Conservation (phyloP, 1,140 invertebrate genomes). For the Calliopsis andreniformis region DNA sequence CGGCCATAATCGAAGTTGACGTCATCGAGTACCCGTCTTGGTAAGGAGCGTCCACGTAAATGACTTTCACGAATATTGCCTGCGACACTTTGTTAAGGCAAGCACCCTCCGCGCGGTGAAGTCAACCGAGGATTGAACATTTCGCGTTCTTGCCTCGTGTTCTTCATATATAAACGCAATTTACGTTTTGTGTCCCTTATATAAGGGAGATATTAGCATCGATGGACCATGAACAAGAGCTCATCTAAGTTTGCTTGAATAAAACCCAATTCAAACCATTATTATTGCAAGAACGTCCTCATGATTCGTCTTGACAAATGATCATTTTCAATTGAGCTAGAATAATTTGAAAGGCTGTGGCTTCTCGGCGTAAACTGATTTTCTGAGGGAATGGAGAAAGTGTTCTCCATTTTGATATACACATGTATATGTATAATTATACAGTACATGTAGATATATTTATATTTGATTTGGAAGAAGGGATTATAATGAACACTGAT, state of each 20-base stretch:
- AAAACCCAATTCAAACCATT: slow-evolving; percentile 10
- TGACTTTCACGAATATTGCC: slow-evolving; percentile 56
- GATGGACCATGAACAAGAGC: slow-evolving; percentile 42
- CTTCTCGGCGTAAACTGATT: not conserved
- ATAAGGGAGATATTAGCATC: not conserved
- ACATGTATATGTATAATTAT: too few relatives aligned
- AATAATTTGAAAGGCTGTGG: slow-evolving; percentile 27
- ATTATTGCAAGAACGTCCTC: slow-evolving; percentile 1
- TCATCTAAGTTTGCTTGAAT: slow-evolving; percentile 19
- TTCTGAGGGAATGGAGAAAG: slow-evolving; percentile 4
- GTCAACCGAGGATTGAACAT: slow-evolving; percentile 10
- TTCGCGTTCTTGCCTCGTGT: slow-evolving; percentile 7
- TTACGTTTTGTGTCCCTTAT: not conserved
- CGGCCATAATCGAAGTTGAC: slow-evolving; percentile 61
- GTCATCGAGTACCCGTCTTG: slow-evolving; percentile 40
- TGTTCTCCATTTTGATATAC: not conserved
- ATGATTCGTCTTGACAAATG: slow-evolving; percentile 7
- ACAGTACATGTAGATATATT: too few relatives aligned
- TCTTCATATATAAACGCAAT: slow-evolving; percentile 27
- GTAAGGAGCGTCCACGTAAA: slow-evolving; percentile 49
- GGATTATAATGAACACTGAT: too few relatives aligned
- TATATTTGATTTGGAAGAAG: too few relatives aligned
- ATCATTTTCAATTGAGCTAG: slow-evolving; percentile 7
- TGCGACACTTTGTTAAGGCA: slow-evolving; percentile 44
- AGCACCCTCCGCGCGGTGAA: not conserved